A percentile compares a stretch with the other conserved stretches of the same genome.
phyloP scores from a whole-genome alignment of 2,113 vertebrate genomes.

The Seriola rivoliana region DNA sequence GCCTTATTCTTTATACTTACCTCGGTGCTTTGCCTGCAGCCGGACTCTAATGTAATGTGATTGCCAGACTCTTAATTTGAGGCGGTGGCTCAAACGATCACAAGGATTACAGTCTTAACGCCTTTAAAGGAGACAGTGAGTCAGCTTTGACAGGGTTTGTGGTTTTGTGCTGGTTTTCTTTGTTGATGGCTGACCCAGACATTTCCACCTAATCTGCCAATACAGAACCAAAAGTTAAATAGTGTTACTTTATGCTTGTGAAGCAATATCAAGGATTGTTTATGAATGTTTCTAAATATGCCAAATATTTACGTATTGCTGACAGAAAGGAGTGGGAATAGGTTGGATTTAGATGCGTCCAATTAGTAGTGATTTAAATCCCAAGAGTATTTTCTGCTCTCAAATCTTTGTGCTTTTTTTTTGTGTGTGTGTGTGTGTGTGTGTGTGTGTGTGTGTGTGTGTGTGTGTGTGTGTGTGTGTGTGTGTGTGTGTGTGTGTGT shows the following conservation, averaged over 20 bases:
- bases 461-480: background rate
- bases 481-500: background rate
- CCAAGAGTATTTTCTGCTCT: background rate
- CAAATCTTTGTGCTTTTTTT: background rate
- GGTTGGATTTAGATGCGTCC: background rate
- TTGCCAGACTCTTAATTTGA: slow-evolving; percentile 21
- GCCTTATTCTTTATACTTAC: slow-evolving; percentile 40
- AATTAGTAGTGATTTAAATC: background rate
- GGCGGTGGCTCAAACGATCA: slow-evolving; percentile 10
- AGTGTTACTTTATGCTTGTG: background rate
- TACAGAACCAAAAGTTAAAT: background rate
- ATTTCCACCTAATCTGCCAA: background rate
- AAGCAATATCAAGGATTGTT: slow-evolving; percentile 15
- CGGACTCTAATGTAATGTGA: slow-evolving; percentile 20
- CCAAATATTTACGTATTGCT: background rate
- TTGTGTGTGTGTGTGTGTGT: slow-evolving; percentile 6
- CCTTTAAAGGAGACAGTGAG: background rate
- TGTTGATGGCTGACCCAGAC: background rate
- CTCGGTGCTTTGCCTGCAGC: slow-evolving; percentile 32
- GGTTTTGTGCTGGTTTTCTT: background rate
- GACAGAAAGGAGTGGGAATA: slow-evolving; percentile 1
- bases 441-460: background rate
- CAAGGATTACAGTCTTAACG: slow-evolving; percentile 13
- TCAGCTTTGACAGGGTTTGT: background rate
- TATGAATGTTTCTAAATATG: slow-evolving; percentile 22